Evolutionary conservation across 2,888 invertebrate genomes (phyloP).

Genomic region (Drosophila villosipedis): DNA sequence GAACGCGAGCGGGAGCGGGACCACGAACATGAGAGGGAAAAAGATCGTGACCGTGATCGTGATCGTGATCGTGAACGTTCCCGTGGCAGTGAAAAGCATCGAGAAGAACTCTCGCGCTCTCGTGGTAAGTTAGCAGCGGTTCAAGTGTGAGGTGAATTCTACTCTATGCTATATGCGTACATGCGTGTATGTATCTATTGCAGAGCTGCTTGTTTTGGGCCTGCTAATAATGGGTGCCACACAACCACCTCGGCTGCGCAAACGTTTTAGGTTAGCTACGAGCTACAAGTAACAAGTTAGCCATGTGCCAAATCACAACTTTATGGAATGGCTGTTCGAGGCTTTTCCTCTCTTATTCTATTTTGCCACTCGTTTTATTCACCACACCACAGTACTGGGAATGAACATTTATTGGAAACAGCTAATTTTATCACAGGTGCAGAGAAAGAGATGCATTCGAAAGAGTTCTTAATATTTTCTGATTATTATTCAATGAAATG

Average conservation of each 20-base stretch:
- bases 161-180: conserved; percentile 7
- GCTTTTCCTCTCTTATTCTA: conserved; percentile 13
- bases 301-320: conserved; percentile 32
- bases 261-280: conserved; percentile 78
- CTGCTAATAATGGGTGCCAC: conserved; percentile 83
- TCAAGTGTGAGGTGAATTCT: background rate
- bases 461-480: background rate
- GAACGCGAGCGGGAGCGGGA: conserved; percentile 60
- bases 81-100: conserved; percentile 48
- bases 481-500: background rate
- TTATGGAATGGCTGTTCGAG: conserved; percentile 26
- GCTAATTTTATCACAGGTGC: background rate
- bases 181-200: conserved; percentile 45
- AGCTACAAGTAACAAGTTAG: conserved; percentile 1
- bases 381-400: conserved; percentile 29
- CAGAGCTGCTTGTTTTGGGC: conserved; percentile 82
- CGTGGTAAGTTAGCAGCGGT: conserved; percentile 63
- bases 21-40: conserved; percentile 28
- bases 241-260: conserved; percentile 77
- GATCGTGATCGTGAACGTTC: conserved; percentile 12
- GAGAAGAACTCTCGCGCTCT: conserved; percentile 34
- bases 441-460: background rate
- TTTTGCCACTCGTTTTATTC: conserved; percentile 27
- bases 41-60: background rate
- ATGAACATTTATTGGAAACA: conserved; percentile 27